Evolutionary conservation across 2,888 invertebrate species (phyloP).

Genomic region (Apodemia duryi): DNA sequence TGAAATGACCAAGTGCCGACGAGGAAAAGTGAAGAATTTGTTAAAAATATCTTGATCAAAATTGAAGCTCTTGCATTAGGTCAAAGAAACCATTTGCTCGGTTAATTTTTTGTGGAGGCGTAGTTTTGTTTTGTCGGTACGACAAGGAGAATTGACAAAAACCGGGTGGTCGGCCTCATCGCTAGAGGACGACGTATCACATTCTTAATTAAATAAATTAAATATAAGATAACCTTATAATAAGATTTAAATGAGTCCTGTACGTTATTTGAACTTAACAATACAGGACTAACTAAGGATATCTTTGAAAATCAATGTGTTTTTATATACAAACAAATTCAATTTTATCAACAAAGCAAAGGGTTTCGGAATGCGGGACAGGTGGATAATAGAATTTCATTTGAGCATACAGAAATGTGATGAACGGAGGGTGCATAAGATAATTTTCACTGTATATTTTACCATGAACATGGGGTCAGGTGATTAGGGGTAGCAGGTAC

Average conservation of each 20-base stretch:
- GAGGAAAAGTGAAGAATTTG: too few relatives aligned
- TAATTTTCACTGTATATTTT: slow-evolving; percentile 38
- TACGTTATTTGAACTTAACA: too few relatives aligned
- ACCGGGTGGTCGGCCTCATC: slow-evolving; percentile 40
- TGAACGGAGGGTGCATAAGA: slow-evolving; percentile 60
- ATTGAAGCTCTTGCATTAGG: slow-evolving; percentile 55
- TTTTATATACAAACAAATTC: slow-evolving; percentile 23
- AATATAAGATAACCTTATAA: slow-evolving; percentile 17
- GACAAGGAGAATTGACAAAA: slow-evolving; percentile 52
- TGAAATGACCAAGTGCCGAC: too few relatives aligned
- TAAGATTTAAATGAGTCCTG: not conserved
- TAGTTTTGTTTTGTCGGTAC: slow-evolving; percentile 52
- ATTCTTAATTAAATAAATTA: slow-evolving; percentile 18
- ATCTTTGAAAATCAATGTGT: slow-evolving; percentile 14
- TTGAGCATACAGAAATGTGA: slow-evolving; percentile 51
- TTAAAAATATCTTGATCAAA: slow-evolving; percentile 41
- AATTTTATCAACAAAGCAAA: slow-evolving; percentile 39
- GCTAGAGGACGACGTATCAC: slow-evolving; percentile 9
- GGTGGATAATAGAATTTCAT: slow-evolving; percentile 55
- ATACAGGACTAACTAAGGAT: too few relatives aligned
- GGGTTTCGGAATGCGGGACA: slow-evolving; percentile 57
- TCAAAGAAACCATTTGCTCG: slow-evolving; percentile 61
- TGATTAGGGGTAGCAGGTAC: slow-evolving; percentile 65
- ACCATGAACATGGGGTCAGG: slow-evolving; percentile 44
- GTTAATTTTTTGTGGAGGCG: slow-evolving; percentile 55